Evolutionary conservation across 2,113 vertebrate species (phyloP).

Genomic region (Hemichromis elongatus): DNA sequence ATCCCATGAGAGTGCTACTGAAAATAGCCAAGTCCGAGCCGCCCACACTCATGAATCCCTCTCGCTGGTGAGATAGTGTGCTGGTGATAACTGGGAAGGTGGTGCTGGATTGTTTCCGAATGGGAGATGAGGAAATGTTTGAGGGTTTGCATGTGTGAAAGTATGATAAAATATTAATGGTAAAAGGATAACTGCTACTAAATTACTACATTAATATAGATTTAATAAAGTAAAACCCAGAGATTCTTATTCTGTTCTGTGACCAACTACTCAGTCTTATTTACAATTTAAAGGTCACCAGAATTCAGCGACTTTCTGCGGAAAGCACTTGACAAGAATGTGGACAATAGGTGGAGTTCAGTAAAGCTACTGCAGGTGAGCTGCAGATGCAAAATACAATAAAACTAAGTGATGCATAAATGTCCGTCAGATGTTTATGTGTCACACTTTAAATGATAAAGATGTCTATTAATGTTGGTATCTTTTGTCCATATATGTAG

Average conservation of each 20-base stretch:
- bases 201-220: background rate
- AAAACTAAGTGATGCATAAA: background rate
- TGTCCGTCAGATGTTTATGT: background rate
- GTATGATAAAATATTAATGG: background rate
- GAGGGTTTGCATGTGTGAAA: conserved; percentile 2
- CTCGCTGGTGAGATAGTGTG: conserved; percentile 81
- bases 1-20: conserved; percentile 96
- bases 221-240: background rate
- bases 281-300: conserved; percentile 78
- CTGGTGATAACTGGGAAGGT: conserved; percentile 9
- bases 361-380: conserved; percentile 88
- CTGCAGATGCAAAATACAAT: background rate
- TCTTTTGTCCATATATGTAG: conserved; percentile 55
- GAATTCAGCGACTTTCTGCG: conserved; percentile 94
- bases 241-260: background rate
- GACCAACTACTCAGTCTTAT: background rate
- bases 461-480: background rate
- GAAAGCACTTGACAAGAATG: conserved; percentile 94
- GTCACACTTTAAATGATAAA: background rate
- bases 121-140: conserved; percentile 2
- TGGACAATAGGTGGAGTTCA: conserved; percentile 87
- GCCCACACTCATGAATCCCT: conserved; percentile 88
- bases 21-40: conserved; percentile 98
- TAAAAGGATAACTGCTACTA: background rate
- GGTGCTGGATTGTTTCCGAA: conserved; percentile 12